phyloP scores from a whole-genome alignment of 2,797 vertebrate genomes.

The Pangasius macronema region DNA sequence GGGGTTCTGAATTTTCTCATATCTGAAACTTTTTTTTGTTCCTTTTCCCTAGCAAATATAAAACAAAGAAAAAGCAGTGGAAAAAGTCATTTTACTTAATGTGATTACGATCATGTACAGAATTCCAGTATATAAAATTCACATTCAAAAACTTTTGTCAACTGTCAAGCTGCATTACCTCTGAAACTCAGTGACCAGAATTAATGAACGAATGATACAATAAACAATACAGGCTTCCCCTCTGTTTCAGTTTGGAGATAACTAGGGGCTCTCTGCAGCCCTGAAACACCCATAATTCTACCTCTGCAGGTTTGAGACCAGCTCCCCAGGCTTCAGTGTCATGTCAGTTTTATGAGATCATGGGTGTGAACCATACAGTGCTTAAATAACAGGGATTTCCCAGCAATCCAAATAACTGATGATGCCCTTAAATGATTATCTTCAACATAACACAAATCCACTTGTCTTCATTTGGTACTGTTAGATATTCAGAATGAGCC shows the following conservation, averaged over 20 bases:
- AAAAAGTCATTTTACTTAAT: background rate
- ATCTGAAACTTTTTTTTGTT: background rate
- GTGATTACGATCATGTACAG: background rate
- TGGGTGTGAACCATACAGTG: background rate
- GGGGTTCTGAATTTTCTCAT: background rate
- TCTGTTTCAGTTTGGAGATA: background rate
- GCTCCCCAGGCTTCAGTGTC: background rate
- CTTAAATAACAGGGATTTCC: background rate
- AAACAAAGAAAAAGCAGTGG: background rate
- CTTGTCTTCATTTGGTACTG: background rate
- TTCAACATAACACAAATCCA: background rate
- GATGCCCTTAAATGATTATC: background rate
- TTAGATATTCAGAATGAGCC: background rate
- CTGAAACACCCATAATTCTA: background rate
- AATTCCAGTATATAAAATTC: background rate
- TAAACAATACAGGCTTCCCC: background rate
- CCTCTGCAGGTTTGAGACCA: background rate
- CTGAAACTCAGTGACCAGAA: background rate
- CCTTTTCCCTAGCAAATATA: background rate
- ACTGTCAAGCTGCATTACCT: background rate
- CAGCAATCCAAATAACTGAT: background rate
- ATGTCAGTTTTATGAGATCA: background rate
- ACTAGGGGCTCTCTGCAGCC: background rate
- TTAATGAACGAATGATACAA: background rate
- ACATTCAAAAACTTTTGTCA: background rate